Conservation (phyloP, 1,140 invertebrate species). For the Druon quercuslanigerum region DNA sequence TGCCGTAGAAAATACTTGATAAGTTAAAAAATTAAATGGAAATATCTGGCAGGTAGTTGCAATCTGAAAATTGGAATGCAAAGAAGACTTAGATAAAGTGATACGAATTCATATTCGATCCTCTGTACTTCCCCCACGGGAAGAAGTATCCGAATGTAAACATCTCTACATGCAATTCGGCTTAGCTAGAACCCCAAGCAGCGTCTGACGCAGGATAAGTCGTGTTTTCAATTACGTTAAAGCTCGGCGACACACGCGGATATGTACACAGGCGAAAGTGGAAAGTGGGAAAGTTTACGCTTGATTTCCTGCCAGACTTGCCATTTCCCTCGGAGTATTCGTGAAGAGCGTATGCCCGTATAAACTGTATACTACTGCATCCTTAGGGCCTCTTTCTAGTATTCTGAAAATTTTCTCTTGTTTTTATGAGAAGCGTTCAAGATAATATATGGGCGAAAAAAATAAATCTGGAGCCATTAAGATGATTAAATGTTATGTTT, state of each 20-base stretch:
- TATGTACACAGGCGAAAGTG: constrained; percentile 13
- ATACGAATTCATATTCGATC: constrained; percentile 40
- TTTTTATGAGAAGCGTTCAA: too few relatives aligned
- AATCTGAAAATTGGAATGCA: constrained; percentile 9
- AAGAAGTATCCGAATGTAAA: constrained; percentile 37
- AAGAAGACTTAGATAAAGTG: neutral
- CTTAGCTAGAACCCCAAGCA: constrained; percentile 1
- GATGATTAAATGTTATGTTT: too few relatives aligned
- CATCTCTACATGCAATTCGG: constrained; percentile 35
- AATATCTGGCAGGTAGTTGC: neutral
- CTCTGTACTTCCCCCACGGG: constrained; percentile 31
- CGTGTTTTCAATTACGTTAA: constrained; percentile 49
- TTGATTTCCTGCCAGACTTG: constrained; percentile 27
- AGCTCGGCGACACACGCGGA: constrained; percentile 31
- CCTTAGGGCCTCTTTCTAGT: neutral
- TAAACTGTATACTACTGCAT: constrained; percentile 9
- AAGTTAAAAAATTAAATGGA: too few relatives aligned
- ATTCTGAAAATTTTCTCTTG: neutral
- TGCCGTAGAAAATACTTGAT: too few relatives aligned
- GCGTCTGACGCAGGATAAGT: constrained; percentile 39
- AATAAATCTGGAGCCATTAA: too few relatives aligned
- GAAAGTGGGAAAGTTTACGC: constrained; percentile 26
- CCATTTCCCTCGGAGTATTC: constrained; percentile 9
- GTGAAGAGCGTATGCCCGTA: neutral
- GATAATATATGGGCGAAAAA: too few relatives aligned